Evolutionary conservation across 1,140 invertebrate species (phyloP).

Genomic region (Araneus ventricosus): DNA sequence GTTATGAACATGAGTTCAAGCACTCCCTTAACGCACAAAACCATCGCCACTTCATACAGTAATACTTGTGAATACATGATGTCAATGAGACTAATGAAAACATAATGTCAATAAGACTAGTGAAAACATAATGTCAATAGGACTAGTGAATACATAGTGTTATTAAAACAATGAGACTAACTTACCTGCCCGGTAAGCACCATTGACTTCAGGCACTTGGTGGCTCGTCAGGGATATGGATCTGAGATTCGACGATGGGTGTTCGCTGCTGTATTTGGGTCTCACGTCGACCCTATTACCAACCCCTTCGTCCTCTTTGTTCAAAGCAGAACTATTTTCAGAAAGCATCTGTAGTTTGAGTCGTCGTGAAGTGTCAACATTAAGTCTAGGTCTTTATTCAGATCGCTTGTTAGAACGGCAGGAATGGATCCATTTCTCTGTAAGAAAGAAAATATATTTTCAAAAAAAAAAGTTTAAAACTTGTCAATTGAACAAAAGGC

Average conservation of each 20-base stretch:
- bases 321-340: neutral
- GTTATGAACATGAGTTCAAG: no score
- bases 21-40: no score
- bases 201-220: constrained; percentile 49
- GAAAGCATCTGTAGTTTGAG: constrained; percentile 27
- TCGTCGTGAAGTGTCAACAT: constrained; percentile 50
- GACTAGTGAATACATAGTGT: no score
- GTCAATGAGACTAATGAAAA: no score
- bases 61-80: no score
- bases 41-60: no score
- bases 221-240: constrained; percentile 69
- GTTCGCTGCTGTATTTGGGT: constrained; percentile 13
- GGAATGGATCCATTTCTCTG: neutral
- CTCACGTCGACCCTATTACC: neutral
- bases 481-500: no score
- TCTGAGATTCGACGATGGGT: constrained; percentile 42
- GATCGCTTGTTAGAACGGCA: neutral
- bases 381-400: constrained; percentile 43
- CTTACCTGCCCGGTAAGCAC: constrained; percentile 55
- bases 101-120: no score
- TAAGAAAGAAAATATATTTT: neutral
- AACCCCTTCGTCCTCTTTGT: neutral
- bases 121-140: no score
- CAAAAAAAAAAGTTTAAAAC: neutral
- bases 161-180: no score